Conservation (phyloP, 2,888 invertebrate species). For the Tillus elongatus region DNA sequence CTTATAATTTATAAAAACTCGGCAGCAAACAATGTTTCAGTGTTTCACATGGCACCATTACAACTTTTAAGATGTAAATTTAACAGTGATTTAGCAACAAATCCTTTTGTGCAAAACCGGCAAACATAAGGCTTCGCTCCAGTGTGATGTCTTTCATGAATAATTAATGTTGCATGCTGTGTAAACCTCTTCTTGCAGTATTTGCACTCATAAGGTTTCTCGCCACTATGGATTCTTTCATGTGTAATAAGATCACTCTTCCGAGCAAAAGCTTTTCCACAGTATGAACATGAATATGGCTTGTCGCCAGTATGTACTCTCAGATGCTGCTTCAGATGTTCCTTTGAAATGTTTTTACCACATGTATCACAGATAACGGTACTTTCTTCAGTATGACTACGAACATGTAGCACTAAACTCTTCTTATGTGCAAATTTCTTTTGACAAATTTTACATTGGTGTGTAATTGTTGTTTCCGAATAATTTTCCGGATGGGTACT, state of each 20-base stretch:
- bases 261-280: conserved; percentile 48
- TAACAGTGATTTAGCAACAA: conserved; percentile 39
- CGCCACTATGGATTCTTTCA: conserved; percentile 51
- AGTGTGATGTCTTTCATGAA: conserved; percentile 51
- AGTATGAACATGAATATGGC: conserved; percentile 30
- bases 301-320: conserved; percentile 46
- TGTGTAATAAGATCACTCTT: conserved; percentile 50
- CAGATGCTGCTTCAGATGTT: conserved; percentile 45
- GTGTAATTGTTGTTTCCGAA: conserved; percentile 29
- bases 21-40: too few species aligned
- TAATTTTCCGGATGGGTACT: conserved; percentile 40
- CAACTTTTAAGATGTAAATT: conserved; percentile 16
- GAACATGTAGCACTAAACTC: conserved; percentile 31
- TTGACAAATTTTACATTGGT: conserved; percentile 43
- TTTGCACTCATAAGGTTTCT: conserved; percentile 51
- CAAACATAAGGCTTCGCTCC: conserved; percentile 49
- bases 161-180: conserved; percentile 48
- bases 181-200: conserved; percentile 51
- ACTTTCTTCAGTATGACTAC: conserved; percentile 40
- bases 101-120: conserved; percentile 46
- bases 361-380: conserved; percentile 47
- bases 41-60: conserved; percentile 8
- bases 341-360: conserved; percentile 44
- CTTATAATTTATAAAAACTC: too few species aligned
- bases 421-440: conserved; percentile 35